Conservation (phyloP, 2,888 invertebrate species). For the Amblyteles armatorius region DNA sequence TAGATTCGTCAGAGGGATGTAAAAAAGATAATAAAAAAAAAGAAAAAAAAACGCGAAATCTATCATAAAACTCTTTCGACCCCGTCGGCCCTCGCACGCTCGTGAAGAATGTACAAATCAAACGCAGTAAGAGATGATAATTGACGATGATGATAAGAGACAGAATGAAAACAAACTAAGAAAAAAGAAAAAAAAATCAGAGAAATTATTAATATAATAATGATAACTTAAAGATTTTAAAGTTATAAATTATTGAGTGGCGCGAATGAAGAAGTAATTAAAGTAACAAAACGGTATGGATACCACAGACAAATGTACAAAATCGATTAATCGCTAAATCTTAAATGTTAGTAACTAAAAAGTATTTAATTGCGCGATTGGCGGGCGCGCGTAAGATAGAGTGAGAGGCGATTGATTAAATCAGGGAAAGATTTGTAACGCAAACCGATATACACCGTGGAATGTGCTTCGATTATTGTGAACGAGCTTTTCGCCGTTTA, state of each 20-base stretch:
- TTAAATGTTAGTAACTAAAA: slow-evolving; percentile 82
- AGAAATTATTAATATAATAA: slow-evolving; percentile 83
- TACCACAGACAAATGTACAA: slow-evolving; percentile 83
- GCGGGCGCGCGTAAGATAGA: slow-evolving; percentile 32
- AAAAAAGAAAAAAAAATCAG: slow-evolving; percentile 69
- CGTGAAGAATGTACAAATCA: slow-evolving; percentile 83
- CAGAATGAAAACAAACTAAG: slow-evolving; percentile 38
- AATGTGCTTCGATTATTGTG: slow-evolving; percentile 25
- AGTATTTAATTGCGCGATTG: slow-evolving; percentile 78
- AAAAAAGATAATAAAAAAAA: slow-evolving; percentile 16
- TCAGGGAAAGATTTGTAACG: slow-evolving; percentile 48
- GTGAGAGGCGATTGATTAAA: slow-evolving; percentile 60
- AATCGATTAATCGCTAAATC: slow-evolving; percentile 81
- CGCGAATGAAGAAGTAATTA: slow-evolving; percentile 47
- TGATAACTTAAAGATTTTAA: slow-evolving; percentile 82
- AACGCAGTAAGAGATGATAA: slow-evolving; percentile 76
- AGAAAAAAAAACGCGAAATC: background rate
- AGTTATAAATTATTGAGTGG: slow-evolving; percentile 82
- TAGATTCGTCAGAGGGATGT: slow-evolving; percentile 38
- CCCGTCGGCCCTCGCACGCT: slow-evolving; percentile 77
- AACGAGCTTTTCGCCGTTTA: background rate
- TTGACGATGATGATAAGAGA: slow-evolving; percentile 62
- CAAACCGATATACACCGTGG: slow-evolving; percentile 38
- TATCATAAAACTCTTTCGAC: slow-evolving; percentile 23
- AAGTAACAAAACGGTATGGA: slow-evolving; percentile 69